phyloP scores from a whole-genome alignment of 2,888 invertebrate genomes.

The Theretra japonica region DNA sequence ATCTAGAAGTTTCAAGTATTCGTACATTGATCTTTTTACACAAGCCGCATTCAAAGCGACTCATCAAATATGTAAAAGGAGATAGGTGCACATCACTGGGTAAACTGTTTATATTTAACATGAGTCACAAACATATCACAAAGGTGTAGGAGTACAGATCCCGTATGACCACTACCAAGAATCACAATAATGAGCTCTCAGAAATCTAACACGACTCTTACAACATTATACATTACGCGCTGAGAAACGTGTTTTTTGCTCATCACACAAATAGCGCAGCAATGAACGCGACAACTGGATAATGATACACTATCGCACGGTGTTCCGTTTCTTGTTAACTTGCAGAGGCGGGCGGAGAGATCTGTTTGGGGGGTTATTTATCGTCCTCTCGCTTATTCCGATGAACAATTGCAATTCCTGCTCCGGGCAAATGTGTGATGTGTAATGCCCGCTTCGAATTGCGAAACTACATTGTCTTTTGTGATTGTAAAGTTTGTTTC shows the following conservation, averaged over 20 bases:
- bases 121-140: constrained; percentile 5
- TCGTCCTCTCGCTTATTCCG: not conserved
- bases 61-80: not conserved
- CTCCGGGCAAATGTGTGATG: not conserved
- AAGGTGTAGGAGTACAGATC: not conserved
- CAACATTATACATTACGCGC: constrained; percentile 27
- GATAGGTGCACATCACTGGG: not conserved
- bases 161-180: constrained; percentile 25
- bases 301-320: constrained; percentile 41
- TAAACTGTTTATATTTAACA: constrained; percentile 12
- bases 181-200: constrained; percentile 12
- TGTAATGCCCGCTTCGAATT: constrained; percentile 2
- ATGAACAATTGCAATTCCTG: constrained; percentile 6
- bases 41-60: no score
- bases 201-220: constrained; percentile 18
- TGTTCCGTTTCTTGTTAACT: constrained; percentile 46
- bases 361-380: constrained; percentile 29
- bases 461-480: not conserved
- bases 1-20: no score
- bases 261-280: constrained; percentile 29
- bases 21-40: no score
- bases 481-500: not conserved
- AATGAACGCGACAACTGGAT: constrained; percentile 15
- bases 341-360: constrained; percentile 38
- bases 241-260: not conserved